These are phyloP conservation scores for Phyllotreta striolata DNA, from an alignment of 2,888 invertebrate genomes.

Conservation along the genomic window DNA sequence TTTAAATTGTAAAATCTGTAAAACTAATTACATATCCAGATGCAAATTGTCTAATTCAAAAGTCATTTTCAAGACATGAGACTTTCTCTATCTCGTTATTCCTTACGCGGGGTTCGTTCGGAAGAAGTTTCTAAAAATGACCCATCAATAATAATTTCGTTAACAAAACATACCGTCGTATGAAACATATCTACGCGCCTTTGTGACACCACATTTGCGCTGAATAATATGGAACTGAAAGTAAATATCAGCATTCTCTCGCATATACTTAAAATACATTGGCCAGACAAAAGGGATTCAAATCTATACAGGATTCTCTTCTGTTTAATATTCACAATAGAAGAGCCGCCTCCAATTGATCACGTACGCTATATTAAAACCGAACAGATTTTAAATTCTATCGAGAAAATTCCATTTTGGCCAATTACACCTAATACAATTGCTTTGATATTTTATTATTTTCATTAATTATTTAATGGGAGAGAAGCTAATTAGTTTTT, in stretches of 20 bases:
- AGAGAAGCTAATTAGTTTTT: too few species aligned
- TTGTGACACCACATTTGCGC: conserved; percentile 32
- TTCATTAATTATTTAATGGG: too few species aligned
- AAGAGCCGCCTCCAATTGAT: neutral
- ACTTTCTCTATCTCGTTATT: neutral
- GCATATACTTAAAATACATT: conserved; percentile 22
- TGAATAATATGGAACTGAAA: conserved; percentile 21
- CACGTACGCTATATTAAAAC: neutral
- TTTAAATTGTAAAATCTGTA: conserved; percentile 23
- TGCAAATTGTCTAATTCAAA: conserved; percentile 9
- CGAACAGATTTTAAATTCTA: too few species aligned
- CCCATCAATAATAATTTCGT: conserved; percentile 10
- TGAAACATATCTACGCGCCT: conserved; percentile 44
- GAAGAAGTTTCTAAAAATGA: neutral
- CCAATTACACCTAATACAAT: too few species aligned
- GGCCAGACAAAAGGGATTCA: conserved; percentile 23
- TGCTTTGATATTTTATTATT: too few species aligned
- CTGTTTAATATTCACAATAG: neutral
- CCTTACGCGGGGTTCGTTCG: too few species aligned
- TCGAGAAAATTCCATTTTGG: too few species aligned
- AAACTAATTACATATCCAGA: conserved; percentile 15
- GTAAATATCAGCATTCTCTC: conserved; percentile 13
- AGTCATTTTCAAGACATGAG: neutral
- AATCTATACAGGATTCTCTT: conserved; percentile 16
- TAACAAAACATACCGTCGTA: conserved; percentile 40